Base-by-base conservation (phyloP, 2,113 vertebrate genomes). In the Micromys minutus region DNA sequence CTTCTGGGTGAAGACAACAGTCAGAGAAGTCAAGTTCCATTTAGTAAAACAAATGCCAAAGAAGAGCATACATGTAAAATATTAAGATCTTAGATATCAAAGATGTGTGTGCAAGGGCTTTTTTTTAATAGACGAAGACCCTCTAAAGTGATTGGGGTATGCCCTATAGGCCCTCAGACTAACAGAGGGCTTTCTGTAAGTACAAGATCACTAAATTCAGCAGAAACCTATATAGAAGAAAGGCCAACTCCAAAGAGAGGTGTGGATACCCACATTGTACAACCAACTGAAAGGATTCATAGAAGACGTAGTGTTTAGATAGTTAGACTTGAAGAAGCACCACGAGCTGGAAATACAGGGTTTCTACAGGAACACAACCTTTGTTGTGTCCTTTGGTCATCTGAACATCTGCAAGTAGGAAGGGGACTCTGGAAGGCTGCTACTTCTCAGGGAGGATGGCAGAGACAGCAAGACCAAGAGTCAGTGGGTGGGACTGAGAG, bases 1-100 rank as follows among this genome's bases (percentile, higher is more conserved):
- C 59, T 72, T 88, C 86, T 89, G 75, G 94, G 45, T 26, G 69
- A 93, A 95, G 87, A 86, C 88, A 42, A 87, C 65, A 83, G 86
- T 47, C 11, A 69, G 89, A 26, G 67, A 83, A 3, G 15, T 47
- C 36, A 83, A 3, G 15, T 47, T 29, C 90, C 57, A 95, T 86
- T 72, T 65, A 90, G 65, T 67, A 81, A 91, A 95, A 61, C 21
- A 95, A 94, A 47, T 29, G 90, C 65, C 31, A 86, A 92, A n/a
- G 26, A 55, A 61, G 80, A 76, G 11, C 74, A 2, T 75, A 47
- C 52, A 75, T 75, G 2, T 45, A 88, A 92, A 79, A 47, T 75
- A 50, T 65, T 79, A 67, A 77, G 52, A 63, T 86, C 47, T 57
- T 55, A 67, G 7, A 72, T 83, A 47, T 91, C 52, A 93, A 93